phyloP scores from a whole-genome alignment of 2,888 invertebrate genomes.

The Tridacna crocea region DNA sequence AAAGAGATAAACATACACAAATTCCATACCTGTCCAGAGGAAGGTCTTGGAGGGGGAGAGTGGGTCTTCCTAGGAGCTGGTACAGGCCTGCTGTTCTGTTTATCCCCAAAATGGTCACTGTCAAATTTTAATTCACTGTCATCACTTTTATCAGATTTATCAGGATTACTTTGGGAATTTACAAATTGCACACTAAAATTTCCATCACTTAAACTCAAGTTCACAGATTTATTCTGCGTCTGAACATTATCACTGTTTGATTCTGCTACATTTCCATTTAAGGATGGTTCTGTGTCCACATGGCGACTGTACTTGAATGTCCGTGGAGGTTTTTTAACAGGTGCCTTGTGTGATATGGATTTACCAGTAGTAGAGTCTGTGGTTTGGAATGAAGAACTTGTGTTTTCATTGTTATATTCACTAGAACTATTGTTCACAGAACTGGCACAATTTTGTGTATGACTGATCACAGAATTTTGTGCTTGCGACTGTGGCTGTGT shows the following conservation, averaged over 20 bases:
- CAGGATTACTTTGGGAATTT: conserved; percentile 30
- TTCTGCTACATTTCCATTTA: conserved; percentile 22
- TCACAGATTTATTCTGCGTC: background rate
- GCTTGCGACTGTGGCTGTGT: background rate
- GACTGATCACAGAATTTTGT: conserved; percentile 5
- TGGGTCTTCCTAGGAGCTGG: conserved; percentile 44
- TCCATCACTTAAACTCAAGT: conserved; percentile 11
- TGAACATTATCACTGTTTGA: conserved; percentile 18
- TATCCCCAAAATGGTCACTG: conserved; percentile 47
- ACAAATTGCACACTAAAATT: conserved; percentile 54
- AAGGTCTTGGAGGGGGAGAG: conserved; percentile 69
- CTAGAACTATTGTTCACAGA: background rate
- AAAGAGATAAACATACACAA: too few relatives aligned
- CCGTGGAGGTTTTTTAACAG: conserved; percentile 51
- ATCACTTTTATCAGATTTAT: background rate
- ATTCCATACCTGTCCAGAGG: conserved; percentile 64
- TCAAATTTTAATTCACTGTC: conserved; percentile 37
- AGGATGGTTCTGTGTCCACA: conserved; percentile 1
- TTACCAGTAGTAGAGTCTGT: conserved; percentile 3
- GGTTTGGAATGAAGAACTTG: conserved; percentile 11
- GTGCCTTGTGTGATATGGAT: conserved; percentile 11
- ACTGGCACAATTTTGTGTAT: too few relatives aligned
- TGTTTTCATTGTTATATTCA: background rate
- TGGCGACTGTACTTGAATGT: conserved; percentile 55
- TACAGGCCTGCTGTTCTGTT: conserved; percentile 17